Evolutionary conservation across 2,888 invertebrate genomes (phyloP).

Genomic region (Hybos culiciformis): DNA sequence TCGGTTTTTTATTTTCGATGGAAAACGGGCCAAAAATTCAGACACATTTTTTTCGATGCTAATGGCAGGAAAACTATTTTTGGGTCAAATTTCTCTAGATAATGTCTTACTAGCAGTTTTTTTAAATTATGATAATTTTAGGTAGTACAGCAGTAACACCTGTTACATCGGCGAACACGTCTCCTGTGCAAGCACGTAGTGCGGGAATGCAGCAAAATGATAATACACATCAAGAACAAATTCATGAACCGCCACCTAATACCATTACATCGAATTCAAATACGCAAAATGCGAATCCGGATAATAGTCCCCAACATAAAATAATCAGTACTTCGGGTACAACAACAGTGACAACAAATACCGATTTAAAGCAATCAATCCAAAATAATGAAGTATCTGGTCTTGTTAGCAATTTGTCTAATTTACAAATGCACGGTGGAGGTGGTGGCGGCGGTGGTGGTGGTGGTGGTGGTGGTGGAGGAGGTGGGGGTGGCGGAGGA

Average conservation of each 20-base stretch:
- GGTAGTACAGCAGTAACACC: slow-evolving; percentile 62
- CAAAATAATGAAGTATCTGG: slow-evolving; percentile 29
- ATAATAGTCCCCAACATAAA: slow-evolving; percentile 37
- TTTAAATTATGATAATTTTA: slow-evolving; percentile 8
- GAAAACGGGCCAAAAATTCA: too few species aligned
- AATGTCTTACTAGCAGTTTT: too few species aligned
- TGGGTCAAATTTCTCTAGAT: too few species aligned
- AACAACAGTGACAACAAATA: slow-evolving; percentile 10
- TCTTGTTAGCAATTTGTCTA: slow-evolving; percentile 18
- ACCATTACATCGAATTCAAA: slow-evolving; percentile 37
- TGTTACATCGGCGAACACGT: slow-evolving; percentile 76
- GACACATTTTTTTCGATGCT: too few species aligned
- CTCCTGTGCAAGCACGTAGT: slow-evolving; percentile 62
- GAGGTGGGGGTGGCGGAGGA: slow-evolving; percentile 24
- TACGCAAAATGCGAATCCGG: slow-evolving; percentile 41
- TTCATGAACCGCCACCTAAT: slow-evolving; percentile 41
- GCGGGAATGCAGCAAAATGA: slow-evolving; percentile 41
- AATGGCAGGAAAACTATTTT: too few species aligned
- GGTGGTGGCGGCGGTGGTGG: slow-evolving; percentile 23
- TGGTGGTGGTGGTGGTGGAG: slow-evolving; percentile 25
- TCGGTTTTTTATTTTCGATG: too few species aligned
- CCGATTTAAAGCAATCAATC: slow-evolving; percentile 19
- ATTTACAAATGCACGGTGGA: slow-evolving; percentile 21
- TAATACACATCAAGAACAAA: slow-evolving; percentile 34
- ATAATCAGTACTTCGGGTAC: slow-evolving; percentile 16